phyloP scores from a whole-genome alignment of 1,140 invertebrate species.

The Danaus plexippus region DNA sequence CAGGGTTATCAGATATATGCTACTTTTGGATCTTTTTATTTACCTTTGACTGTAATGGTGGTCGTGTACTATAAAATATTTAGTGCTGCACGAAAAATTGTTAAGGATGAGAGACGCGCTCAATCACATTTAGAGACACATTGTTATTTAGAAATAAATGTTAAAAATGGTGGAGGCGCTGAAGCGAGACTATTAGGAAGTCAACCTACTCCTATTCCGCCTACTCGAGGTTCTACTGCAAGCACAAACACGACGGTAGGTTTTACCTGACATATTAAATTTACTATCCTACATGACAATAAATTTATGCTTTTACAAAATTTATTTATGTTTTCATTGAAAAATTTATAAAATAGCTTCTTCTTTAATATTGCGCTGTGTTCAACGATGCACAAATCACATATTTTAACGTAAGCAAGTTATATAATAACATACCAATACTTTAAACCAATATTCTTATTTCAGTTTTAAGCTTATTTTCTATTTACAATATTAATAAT shows the following conservation, averaged over 20 bases:
- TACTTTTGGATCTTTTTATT: conserved; percentile 91
- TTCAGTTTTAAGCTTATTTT: too few relatives aligned
- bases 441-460: too few relatives aligned
- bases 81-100: conserved; percentile 85
- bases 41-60: conserved; percentile 91
- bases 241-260: conserved; percentile 78
- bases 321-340: too few relatives aligned
- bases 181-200: conserved; percentile 74
- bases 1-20: conserved; percentile 93
- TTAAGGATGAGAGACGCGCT: conserved; percentile 87
- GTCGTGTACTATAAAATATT: conserved; percentile 94
- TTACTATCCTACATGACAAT: too few relatives aligned
- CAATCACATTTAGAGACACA: conserved; percentile 86
- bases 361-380: too few relatives aligned
- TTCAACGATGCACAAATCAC: too few relatives aligned
- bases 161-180: conserved; percentile 78
- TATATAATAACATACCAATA: too few relatives aligned
- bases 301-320: too few relatives aligned
- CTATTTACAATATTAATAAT: too few relatives aligned
- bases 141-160: conserved; percentile 80
- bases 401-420: too few relatives aligned
- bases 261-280: conserved; percentile 2
- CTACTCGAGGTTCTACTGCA: conserved; percentile 69
- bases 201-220: conserved; percentile 53
- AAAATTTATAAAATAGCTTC: too few relatives aligned